Percentiles rank a stretch among this genome's conserved stretches.
These are phyloP conservation scores for Echiichthys vipera DNA, from an alignment of 2,797 vertebrate genomes.

Conservation along the genomic window DNA sequence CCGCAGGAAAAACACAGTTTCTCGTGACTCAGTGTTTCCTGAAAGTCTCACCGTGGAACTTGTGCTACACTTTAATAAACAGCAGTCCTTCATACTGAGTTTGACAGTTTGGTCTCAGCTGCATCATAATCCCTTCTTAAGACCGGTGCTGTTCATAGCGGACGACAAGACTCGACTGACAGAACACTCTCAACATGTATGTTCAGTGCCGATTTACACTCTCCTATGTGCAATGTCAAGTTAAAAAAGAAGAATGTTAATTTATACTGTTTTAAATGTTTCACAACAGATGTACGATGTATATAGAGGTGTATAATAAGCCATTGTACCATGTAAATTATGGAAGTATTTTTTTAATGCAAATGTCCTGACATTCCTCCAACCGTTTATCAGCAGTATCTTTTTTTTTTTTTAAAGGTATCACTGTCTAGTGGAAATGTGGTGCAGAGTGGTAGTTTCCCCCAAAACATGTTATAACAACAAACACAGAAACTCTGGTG, in stretches of 20 bases:
- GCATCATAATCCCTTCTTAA: conserved; percentile 26
- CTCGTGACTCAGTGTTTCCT: conserved; percentile 4
- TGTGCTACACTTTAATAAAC: conserved; percentile 35
- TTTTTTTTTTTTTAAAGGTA: conserved; percentile 24
- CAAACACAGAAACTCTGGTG: conserved; percentile 24
- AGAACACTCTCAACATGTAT: conserved; percentile 56
- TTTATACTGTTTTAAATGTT: conserved; percentile 80
- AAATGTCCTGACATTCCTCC: conserved; percentile 81
- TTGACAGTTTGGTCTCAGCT: conserved; percentile 12
- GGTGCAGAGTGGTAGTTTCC: conserved; percentile 7
- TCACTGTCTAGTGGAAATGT: conserved; percentile 45
- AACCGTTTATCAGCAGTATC: conserved; percentile 59
- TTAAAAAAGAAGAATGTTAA: conserved; percentile 82
- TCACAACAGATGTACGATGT: conserved; percentile 68
- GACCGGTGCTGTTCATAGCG: conserved; percentile 62
- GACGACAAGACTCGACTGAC: conserved; percentile 34
- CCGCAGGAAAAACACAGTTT: not conserved
- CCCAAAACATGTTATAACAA: not conserved
- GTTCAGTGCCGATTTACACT: conserved; percentile 73
- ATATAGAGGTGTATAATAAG: conserved; percentile 77
- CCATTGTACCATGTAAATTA: conserved; percentile 79
- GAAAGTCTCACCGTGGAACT: conserved; percentile 28
- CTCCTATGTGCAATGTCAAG: conserved; percentile 82
- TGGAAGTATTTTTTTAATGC: conserved; percentile 82
- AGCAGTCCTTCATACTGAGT: not conserved